Evolutionary conservation across 2,113 vertebrate genomes (phyloP), one percentile per base, ranked within the genome.

Genomic region (Camelus dromedarius): DNA sequence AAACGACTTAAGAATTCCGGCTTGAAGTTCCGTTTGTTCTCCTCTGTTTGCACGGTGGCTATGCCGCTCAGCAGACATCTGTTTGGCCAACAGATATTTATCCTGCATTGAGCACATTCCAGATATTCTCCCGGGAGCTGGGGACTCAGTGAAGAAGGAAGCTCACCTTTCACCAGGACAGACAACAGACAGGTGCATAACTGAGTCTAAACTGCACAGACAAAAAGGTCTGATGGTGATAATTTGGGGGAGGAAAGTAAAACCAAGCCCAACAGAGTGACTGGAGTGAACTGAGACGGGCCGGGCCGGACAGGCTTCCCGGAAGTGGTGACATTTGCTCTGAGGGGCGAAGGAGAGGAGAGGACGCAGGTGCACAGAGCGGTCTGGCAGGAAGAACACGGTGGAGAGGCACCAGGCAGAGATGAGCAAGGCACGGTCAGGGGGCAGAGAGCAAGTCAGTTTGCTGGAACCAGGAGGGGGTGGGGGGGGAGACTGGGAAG

Each of bases 41-140:
- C 54, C 73, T 38, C 60, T 70, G 16, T 52, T 89, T 75, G 81
- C 76, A 81, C 42, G 35, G 30, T 60, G 70, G 56, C 26, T 32
- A 26, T 38, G 30, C n/a, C 22, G 2, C 56, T 80, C 22, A 11
- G 60, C 14, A n/a, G 22, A 92, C 66, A 81, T 73, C 56, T 87
- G 4, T 96, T 91, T 91, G 66, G 8, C 15, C n/a, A 62, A 67
- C 30, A 93, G 92, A 96, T 96, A 95, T 89, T 94, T 93, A 79
- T 69, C 42, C 28, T 79, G 15, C 50, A 62, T 85, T 81, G 88
- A 81, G 87, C 75, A 80, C 70, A 24, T 70, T 85, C 60, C 22
- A 92, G 35, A 50, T 81, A 77, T 72, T 85, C 48, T 97, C 13
- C 26, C 89, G 32, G 46, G 52, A 91, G 70, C 54, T 60, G 8